Evolutionary conservation across 2,888 invertebrate species (phyloP), one percentile per base, ranked within the genome.

Genomic region (Iselma pallidipennis): DNA sequence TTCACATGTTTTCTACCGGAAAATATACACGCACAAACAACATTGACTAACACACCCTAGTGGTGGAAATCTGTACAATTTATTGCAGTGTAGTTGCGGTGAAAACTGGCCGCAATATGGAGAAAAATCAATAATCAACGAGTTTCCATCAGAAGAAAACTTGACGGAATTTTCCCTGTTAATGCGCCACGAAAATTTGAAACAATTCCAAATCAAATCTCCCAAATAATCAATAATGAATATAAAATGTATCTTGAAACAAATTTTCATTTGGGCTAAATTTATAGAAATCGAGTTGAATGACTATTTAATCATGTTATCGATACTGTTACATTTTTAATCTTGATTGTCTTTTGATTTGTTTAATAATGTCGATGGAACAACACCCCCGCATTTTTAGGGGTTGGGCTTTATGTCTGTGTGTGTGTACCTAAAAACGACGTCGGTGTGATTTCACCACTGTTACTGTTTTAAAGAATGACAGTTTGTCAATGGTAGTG

Each of bases 61-160:
- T 60, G 70, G 63, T 62, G 56, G 57, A 60, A 64, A 61, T 49
- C n/a, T 7, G 58, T 58, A 70, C 50, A 29, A 58, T 31, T 55
- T 57, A 61, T 67, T 65, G 56, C 63, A 59, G 62, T 21, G 21
- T 21, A 45, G 26, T 68, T 65, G 65, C 67, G 59, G 61, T 45
- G 61, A 55, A 63, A 66, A 64, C n/a, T 63, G 69, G 67, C 61
- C 51, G 69, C 69, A 69, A 59, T 66, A 37, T 37, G 16, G 5
- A 9, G 59, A 55, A 54, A 56, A 62, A 70, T 70, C 69, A 69
- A 70, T 70, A 69, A 57, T 21, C n/a, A n/a, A n/a, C n/a, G n/a
- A n/a, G n/a, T n/a, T n/a, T n/a, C n/a, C n/a, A n/a, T n/a, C n/a
- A n/a, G n/a, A n/a, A n/a, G n/a, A n/a, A n/a, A n/a, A n/a, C n/a